Evolutionary conservation across 1,140 invertebrate species (phyloP).

Genomic region (Harpegnathos saltator): DNA sequence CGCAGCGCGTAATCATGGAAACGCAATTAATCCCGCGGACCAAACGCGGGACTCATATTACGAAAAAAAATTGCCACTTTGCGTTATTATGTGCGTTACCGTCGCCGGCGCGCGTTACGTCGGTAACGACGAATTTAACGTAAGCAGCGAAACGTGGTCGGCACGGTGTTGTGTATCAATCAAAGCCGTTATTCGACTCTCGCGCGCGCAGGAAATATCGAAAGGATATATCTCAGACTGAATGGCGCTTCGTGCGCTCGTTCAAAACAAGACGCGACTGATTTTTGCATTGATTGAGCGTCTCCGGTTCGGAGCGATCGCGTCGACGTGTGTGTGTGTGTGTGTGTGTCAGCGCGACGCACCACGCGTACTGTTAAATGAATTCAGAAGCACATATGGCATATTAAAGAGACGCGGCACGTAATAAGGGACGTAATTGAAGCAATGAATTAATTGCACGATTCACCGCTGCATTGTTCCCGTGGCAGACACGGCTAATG

Average conservation of each 20-base stretch:
- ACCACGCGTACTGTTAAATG: neutral
- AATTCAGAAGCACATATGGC: constrained; percentile 26
- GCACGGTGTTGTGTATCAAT: neutral
- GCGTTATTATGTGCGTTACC: constrained; percentile 6
- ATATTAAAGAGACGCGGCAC: constrained; percentile 9
- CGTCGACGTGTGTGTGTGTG: neutral
- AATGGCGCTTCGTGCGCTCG: no score
- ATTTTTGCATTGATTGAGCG: no score
- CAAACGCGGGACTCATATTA: constrained; percentile 41
- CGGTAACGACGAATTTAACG: neutral
- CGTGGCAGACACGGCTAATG: constrained; percentile 75
- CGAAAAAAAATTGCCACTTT: constrained; percentile 46
- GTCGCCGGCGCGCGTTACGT: neutral
- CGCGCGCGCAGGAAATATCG: neutral
- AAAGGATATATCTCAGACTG: no score
- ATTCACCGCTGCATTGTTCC: constrained; percentile 61
- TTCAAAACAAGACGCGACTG: no score
- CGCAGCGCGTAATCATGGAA: constrained; percentile 34
- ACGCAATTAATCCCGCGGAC: constrained; percentile 26
- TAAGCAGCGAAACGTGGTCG: neutral
- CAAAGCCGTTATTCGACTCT: constrained; percentile 18
- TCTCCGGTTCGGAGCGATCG: no score
- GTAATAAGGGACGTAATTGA: constrained; percentile 81
- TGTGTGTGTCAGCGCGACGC: neutral
- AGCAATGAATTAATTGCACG: constrained; percentile 83